Conservation (phyloP, 2,113 vertebrate species). For the Pteronura brasiliensis region DNA sequence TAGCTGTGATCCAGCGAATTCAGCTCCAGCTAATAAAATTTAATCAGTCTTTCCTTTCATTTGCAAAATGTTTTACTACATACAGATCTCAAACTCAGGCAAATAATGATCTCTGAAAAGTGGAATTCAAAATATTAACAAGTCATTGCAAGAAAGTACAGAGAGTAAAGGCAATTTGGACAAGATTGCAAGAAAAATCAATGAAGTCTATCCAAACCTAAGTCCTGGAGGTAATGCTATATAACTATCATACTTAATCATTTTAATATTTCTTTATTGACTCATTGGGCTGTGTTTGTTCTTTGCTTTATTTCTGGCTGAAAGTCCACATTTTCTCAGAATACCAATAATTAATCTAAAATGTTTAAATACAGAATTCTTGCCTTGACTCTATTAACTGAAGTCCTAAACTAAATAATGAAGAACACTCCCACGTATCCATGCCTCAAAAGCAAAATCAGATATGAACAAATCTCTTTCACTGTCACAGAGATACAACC, state of each 20-base stretch:
- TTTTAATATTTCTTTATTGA: conserved; percentile 43
- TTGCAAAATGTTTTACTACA: not conserved
- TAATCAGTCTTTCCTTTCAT: not conserved
- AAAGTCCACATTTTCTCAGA: not conserved
- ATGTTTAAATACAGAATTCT: not conserved
- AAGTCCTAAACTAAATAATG: not conserved
- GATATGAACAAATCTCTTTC: not conserved
- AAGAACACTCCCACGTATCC: not conserved
- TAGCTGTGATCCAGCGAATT: not conserved
- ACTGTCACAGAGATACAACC: not conserved
- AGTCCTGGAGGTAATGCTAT: not conserved
- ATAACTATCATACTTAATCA: not conserved
- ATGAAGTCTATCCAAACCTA: not conserved
- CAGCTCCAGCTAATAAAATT: not conserved
- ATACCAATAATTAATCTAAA: not conserved
- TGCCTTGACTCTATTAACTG: not conserved
- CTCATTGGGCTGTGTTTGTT: not conserved
- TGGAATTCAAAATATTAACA: conserved; percentile 16
- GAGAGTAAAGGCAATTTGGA: not conserved
- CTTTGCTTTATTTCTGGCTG: not conserved
- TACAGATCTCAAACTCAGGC: not conserved
- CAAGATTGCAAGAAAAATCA: not conserved
- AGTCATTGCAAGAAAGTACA: not conserved
- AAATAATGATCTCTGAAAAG: not conserved
- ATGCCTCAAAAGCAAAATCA: not conserved